phyloP scores from a whole-genome alignment of 2,113 vertebrate species.

The Aspidoscelis tigris region DNA sequence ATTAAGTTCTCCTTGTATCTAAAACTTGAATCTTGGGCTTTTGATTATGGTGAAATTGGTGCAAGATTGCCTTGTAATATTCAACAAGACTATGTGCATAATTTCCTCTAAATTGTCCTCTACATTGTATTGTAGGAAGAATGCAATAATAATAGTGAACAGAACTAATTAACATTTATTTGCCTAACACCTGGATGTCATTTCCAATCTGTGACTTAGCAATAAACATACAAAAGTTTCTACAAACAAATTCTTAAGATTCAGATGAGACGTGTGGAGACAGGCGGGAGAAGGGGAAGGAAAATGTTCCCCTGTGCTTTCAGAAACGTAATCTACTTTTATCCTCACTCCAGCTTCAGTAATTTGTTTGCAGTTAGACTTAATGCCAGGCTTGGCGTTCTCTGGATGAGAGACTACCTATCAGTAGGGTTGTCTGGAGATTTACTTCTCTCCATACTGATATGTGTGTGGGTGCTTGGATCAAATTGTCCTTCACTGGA shows the following conservation, averaged over 20 bases:
- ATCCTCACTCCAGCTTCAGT: not conserved
- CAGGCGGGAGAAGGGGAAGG: not conserved
- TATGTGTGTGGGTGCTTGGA: accelerated
- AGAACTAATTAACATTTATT: not conserved
- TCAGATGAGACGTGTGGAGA: not conserved
- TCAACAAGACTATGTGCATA: not conserved
- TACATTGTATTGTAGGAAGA: not conserved
- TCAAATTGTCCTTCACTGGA: not conserved
- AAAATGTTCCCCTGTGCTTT: not conserved
- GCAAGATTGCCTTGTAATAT: not conserved
- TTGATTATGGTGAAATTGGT: not conserved
- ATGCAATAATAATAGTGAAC: not conserved
- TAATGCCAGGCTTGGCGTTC: not conserved
- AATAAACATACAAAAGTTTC: not conserved
- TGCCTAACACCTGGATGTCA: not conserved
- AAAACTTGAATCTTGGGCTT: not conserved
- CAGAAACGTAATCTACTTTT: slow-evolving; percentile 12
- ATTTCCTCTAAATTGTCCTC: not conserved
- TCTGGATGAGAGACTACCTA: slow-evolving; percentile 18
- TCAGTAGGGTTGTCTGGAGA: slow-evolving; percentile 15
- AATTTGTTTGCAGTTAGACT: slow-evolving; percentile 8
- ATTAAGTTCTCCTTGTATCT: not conserved
- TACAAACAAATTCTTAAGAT: not conserved
- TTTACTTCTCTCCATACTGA: not conserved
- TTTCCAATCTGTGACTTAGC: not conserved